Evolutionary conservation across 2,797 vertebrate species (phyloP), one percentile per base, ranked within the genome.

Genomic region (Hypotaenidia philippensis): DNA sequence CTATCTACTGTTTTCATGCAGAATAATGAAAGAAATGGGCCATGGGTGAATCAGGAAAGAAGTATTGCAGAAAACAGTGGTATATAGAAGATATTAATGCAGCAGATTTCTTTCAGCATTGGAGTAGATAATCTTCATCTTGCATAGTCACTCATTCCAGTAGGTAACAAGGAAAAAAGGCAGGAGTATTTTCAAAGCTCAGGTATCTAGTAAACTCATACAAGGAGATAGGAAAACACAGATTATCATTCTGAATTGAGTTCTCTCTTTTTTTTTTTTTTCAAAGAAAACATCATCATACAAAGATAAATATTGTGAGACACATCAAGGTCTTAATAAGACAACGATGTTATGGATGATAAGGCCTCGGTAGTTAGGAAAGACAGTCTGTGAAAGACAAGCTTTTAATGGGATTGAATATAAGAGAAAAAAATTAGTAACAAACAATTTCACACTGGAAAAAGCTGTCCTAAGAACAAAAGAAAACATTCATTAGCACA

Each of bases 1-100:
- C 32, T 22, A 55, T 25, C 25, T 38, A 38, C 4, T 16, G 32
- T 84, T 89, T 92, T 94, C 55, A 82, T 65, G 70, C 69, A 92
- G 80, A 84, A 77, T 83, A 89, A 80, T 79, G 84, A 89, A 93
- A 92, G 56, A 87, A 89, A 91, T n/a, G 66, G 52, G 49, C 25
- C 31, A 86, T 20, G 32, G 26, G 32, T 64, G 90, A 83, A 85
- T 52, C 44, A 83, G 56, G 76, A 90, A 87, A 72, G 7, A 87
- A 83, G n/a, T 57, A 82, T 3, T 52, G 38, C 27, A 84, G 87
- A 84, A 88, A 75, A 65, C 4, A 61, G 66, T 52, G 16, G 31
- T 22, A 70, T 55, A 59, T 3, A 63, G 34, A 85, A 74, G 31
- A 85, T 40, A 89, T 9, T 66, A 84, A 70, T n/a, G 18, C 18